Percentiles rank a stretch among this genome's conserved stretches.
phyloP scores from a whole-genome alignment of 2,888 invertebrate genomes.

The Neocrepidodera transversa region DNA sequence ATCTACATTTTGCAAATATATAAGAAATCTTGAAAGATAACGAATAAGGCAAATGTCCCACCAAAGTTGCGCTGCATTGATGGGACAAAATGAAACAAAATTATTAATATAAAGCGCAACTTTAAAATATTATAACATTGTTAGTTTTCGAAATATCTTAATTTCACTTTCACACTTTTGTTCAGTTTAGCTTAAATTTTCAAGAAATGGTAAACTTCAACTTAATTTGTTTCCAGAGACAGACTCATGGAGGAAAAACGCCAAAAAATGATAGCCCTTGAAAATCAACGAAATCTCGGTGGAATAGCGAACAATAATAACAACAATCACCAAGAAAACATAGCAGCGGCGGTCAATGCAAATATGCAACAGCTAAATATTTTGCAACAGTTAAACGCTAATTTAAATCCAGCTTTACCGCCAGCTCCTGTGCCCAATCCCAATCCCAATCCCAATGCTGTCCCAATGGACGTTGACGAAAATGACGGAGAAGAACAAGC shows the following conservation, averaged over 20 bases:
- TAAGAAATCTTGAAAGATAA: too few species aligned
- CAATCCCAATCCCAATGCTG: conserved; percentile 47
- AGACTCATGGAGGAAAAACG: conserved; percentile 85
- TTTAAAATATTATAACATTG: too few species aligned
- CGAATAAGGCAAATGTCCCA: too few species aligned
- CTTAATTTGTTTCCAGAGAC: conserved; percentile 60
- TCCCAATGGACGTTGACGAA: conserved; percentile 42
- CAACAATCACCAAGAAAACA: conserved; percentile 47
- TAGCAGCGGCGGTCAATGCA: conserved; percentile 50
- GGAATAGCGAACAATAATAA: conserved; percentile 49
- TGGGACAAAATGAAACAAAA: too few species aligned
- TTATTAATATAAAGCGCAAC: too few species aligned
- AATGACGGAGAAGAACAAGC: not conserved
- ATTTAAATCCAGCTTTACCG: conserved; percentile 52
- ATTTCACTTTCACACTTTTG: too few species aligned
- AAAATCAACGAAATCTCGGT: conserved; percentile 59
- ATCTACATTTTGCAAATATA: too few species aligned
- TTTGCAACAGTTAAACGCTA: conserved; percentile 58
- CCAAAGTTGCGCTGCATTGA: too few species aligned
- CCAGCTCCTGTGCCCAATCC: conserved; percentile 48
- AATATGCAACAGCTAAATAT: conserved; percentile 59
- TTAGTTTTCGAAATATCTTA: too few species aligned
- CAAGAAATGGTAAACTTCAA: too few species aligned
- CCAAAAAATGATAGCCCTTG: conserved; percentile 73
- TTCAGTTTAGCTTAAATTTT: too few species aligned